Conservation (phyloP, 2,113 vertebrate species). For the Engystomops pustulosus region DNA sequence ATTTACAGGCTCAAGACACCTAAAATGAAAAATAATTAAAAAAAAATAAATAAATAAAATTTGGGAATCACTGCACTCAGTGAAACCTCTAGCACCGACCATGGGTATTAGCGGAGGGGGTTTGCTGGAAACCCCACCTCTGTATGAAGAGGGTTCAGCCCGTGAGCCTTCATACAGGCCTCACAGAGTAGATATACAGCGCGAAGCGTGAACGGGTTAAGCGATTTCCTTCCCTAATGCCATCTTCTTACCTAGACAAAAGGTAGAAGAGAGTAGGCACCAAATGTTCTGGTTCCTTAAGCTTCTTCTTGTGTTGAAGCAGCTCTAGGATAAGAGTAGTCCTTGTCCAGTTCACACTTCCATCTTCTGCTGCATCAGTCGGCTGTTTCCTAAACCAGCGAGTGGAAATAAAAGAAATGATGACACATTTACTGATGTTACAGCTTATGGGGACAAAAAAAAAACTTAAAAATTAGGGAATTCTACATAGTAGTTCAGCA, state of each 20-base stretch:
- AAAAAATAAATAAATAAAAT: too few relatives aligned
- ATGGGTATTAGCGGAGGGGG: too few relatives aligned
- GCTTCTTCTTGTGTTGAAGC: slow-evolving; percentile 96
- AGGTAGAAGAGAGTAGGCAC: slow-evolving; percentile 88
- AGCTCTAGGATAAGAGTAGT: slow-evolving; percentile 91
- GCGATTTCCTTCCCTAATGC: neutral
- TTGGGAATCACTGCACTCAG: too few relatives aligned
- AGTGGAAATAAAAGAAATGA: neutral
- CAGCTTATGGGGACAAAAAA: too few relatives aligned
- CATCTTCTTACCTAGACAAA: slow-evolving; percentile 80
- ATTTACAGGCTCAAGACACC: slow-evolving; percentile 79
- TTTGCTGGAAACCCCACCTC: too few relatives aligned
- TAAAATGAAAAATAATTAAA: slow-evolving; percentile 65
- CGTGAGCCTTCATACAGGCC: too few relatives aligned
- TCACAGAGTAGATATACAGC: too few relatives aligned
- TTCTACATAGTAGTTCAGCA: too few relatives aligned
- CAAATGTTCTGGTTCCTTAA: slow-evolving; percentile 79
- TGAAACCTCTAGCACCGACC: too few relatives aligned
- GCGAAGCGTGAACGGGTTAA: too few relatives aligned
- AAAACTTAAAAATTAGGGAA: too few relatives aligned
- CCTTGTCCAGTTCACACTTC: slow-evolving; percentile 80
- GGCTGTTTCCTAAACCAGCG: slow-evolving; percentile 76
- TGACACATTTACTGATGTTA: neutral
- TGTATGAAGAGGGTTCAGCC: too few relatives aligned
- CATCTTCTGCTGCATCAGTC: slow-evolving; percentile 66